Evolutionary conservation across 1,140 invertebrate species (phyloP), one percentile per base, ranked within the genome.

Genomic region (Diprion similis): DNA sequence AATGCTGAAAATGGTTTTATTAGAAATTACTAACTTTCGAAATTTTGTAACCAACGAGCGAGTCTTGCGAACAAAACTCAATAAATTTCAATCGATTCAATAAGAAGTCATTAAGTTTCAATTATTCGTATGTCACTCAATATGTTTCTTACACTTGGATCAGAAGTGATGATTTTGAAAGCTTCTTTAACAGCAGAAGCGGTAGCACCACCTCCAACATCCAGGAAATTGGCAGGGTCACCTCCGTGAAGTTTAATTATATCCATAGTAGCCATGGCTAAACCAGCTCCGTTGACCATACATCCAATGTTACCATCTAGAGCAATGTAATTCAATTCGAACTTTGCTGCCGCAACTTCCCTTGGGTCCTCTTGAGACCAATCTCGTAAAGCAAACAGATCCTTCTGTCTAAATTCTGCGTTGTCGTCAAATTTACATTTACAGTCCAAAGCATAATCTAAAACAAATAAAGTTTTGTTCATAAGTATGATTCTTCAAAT

Each of bases 231-330:
- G 0, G 98, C 98, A 15, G 98, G 97, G 79, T 92, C 92, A 59
- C 97, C 97, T 66, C 97, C 97, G 85, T 97, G 95, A 1, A 98
- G 86, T 83, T 96, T 97, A 65, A 99, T 98, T 47, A 98, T 97
- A 81, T 99, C 97, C 97, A 99, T 98, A n/a, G 97, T 99, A 45
- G 97, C 97, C 97, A 99, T 99, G 9, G 97, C 98, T n/a, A 99
- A 88, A 37, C 98, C 98, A 77, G 98, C 98, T 19, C 98, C 98
- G 89, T 99, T 99, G 0, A 99, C 98, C 89, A 95, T 90, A 77
- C 94, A 94, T 1, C 89, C 93, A 80, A 94, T 94, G 76, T 92
- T 95, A 73, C 98, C 98, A 88, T 99, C 97, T 19, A 99, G 91
- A 47, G 96, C 95, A 87, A 99, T 99, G 86, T 99, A 99, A 87